phyloP scores from a whole-genome alignment of 2,797 vertebrate species.

The Platyrinchus mystaceus region DNA sequence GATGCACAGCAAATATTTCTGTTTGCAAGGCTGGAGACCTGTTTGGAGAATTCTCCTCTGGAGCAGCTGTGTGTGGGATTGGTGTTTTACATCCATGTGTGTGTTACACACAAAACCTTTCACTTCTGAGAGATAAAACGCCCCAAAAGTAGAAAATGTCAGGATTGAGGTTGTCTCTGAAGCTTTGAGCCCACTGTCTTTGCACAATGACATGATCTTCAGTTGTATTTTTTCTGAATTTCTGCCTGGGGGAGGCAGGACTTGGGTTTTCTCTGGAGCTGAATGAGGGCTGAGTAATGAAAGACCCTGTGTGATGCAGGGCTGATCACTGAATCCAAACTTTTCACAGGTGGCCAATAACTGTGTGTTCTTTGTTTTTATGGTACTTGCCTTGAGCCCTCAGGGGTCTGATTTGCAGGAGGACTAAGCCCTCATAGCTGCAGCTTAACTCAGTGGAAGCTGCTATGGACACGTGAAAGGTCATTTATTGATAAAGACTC shows the following conservation, averaged over 20 bases:
- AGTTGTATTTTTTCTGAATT: slow-evolving; percentile 4
- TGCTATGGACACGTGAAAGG: slow-evolving; percentile 13
- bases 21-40: neutral
- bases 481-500: slow-evolving; percentile 11
- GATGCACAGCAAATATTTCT: neutral
- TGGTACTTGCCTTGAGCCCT: slow-evolving; percentile 15
- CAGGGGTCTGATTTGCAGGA: slow-evolving; percentile 52
- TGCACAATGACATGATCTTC: neutral
- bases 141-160: neutral
- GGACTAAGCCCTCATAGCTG: slow-evolving; percentile 6
- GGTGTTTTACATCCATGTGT: neutral
- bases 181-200: neutral
- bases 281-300: slow-evolving; percentile 24
- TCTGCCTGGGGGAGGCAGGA: neutral
- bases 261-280: neutral
- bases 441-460: slow-evolving; percentile 24
- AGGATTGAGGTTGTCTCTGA: neutral
- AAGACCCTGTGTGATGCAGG: neutral
- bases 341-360: slow-evolving; percentile 48
- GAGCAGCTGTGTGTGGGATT: neutral
- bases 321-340: slow-evolving; percentile 32
- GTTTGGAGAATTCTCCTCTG: neutral
- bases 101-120: neutral
- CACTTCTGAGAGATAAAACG: neutral
- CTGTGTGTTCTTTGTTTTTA: slow-evolving; percentile 38